Evolutionary conservation across 2,113 vertebrate genomes (phyloP), one percentile per base, ranked within the genome.

Genomic region (Erythrocercus mccallii): DNA sequence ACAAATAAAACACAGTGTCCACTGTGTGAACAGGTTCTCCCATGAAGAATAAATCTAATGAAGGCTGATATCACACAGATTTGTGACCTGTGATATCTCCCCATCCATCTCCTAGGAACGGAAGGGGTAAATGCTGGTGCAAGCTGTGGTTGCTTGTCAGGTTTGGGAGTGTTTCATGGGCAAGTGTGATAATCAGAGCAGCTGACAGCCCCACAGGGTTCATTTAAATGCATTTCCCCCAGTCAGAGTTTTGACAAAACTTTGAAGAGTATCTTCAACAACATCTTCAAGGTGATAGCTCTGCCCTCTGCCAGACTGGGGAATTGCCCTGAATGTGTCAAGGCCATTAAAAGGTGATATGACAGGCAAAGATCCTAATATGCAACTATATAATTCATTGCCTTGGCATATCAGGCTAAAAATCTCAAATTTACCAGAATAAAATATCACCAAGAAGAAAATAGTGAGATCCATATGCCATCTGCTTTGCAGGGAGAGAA

Each of bases 1-100:
- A 54, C 12, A 76, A 76, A 83, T 38, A 20, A 68, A 57, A 76
- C 53, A 14, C 42, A 30, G 9, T 62, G 27, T 61, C 57, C 57
- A 81, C 65, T 25, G 30, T 64, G 48, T 47, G 62, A 93, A 88
- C 22, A 79, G 19, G 33, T 64, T 90, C 5, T 35, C 64, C 53
- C 53, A 72, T n/a, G n/a, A 90, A 88, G 24, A 82, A 60, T 28
- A 80, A 69, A 88, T 44, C 44, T 85, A 76, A 30, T 33, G 74
- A 88, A 82, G 16, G 16, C 53, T 42, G n/a, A 16, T 71, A 69
- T 62, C 48, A 88, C 66, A 87, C 38, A 66, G 47, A 66, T 81
- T 27, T 50, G 25, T 78, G 8, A 61, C 25, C 58, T 28, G 17
- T 40, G 37, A 40, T 28, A 61, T 38, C 37, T 81, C 35, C 30